Conservation (phyloP, 2,888 invertebrate species). For the Drosophila hamatofila region DNA sequence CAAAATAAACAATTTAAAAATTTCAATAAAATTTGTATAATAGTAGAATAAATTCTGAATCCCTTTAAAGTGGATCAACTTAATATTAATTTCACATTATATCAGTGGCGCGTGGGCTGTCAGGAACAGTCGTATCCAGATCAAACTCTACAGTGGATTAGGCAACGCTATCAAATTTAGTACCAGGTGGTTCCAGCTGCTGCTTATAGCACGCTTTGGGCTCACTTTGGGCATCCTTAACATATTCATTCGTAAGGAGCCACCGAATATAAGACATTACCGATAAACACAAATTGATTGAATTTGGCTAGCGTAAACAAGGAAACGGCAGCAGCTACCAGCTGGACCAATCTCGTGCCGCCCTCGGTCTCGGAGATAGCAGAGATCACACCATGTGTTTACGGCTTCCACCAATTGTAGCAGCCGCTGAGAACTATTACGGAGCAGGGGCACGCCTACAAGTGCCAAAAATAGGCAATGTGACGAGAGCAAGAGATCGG, state of each 20-base stretch:
- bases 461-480: slow-evolving; percentile 83
- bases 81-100: slow-evolving; percentile 6
- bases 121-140: slow-evolving; percentile 26
- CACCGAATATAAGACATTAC: slow-evolving; percentile 13
- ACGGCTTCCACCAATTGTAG: slow-evolving; percentile 70
- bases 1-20: too few species aligned
- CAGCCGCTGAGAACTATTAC: slow-evolving; percentile 25
- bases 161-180: slow-evolving; percentile 43
- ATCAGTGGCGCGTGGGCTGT: slow-evolving; percentile 38
- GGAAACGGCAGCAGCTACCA: slow-evolving; percentile 29
- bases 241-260: slow-evolving; percentile 8
- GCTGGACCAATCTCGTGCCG: slow-evolving; percentile 73
- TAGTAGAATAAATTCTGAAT: neutral
- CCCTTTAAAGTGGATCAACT: neutral
- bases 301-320: slow-evolving; percentile 55
- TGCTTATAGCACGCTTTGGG: slow-evolving; percentile 58
- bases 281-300: slow-evolving; percentile 45
- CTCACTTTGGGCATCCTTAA: slow-evolving; percentile 36
- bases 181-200: slow-evolving; percentile 70
- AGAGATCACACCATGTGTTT: slow-evolving; percentile 76
- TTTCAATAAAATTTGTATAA: too few species aligned
- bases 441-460: slow-evolving; percentile 74
- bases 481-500: slow-evolving; percentile 49
- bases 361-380: slow-evolving; percentile 42
- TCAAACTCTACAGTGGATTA: slow-evolving; percentile 37